Base-by-base conservation (phyloP, 2,113 vertebrate genomes). In the Ceuthmochares aereus region DNA sequence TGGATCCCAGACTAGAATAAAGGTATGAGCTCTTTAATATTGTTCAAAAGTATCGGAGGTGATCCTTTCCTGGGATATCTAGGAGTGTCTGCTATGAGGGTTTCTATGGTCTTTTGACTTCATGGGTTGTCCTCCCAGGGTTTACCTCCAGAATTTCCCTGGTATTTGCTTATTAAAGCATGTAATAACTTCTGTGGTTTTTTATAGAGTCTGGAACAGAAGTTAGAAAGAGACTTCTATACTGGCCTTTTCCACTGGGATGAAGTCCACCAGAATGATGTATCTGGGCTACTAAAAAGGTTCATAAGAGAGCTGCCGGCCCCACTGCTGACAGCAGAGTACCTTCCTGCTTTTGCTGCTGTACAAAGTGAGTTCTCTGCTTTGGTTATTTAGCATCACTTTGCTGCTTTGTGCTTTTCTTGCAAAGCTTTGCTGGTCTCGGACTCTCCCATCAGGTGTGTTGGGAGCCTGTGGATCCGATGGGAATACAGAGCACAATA, bases 1-100 rank as follows among this genome's bases (percentile, higher is more conserved):
- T 49, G 99, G 99, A 13, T 99, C 99, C 89, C 99, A 99, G 97
- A 97, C 98, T 68, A 98, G 99, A 93, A 99, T 99, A 87, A 99
- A 99, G 99, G 99, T 99, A 97, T 11, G 76, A 87, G 22, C 14
- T 77, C 26, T 72, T 76, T 0, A 36, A 23, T 30, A 18, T 8
- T 37, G 14, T 72, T 86, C 4, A 5, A 6, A 60, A 58, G 15
- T 40, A 26, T 12, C 0, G 1, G 45, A 23, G 10, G 6, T 77
- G 47, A 45, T 74, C 45, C 27, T 2, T 13, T 10, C 12, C 34
- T 90, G 75, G 29, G 34, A 63, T 58, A 43, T 54, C n/a, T 47
- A 42, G 37, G 43, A 30, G 4, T 5, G 7, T 34, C 40, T 73
- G 30, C 45, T 64, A 8, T 23, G 34, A 56, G 54, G 17, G 12